These are phyloP conservation scores for Octonoba sinensis DNA, from an alignment of 2,888 invertebrate species.

Conservation along the genomic window DNA sequence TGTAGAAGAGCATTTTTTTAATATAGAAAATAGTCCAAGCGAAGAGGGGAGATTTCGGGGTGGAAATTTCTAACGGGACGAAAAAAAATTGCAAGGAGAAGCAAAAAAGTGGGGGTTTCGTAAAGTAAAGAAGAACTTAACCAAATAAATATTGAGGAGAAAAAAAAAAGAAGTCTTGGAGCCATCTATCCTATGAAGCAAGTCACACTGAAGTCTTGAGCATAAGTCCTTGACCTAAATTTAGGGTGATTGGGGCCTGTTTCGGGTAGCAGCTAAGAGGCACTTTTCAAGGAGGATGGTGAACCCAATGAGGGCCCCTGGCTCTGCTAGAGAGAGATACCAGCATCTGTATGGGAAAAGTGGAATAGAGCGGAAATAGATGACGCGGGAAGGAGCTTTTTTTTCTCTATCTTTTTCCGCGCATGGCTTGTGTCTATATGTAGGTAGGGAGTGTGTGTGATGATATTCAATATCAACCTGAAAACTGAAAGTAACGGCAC, in stretches of 20 bases:
- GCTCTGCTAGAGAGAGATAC: constrained; percentile 11
- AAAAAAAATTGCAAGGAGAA: constrained; percentile 25
- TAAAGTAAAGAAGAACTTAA: background rate
- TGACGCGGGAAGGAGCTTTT: background rate
- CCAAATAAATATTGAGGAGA: constrained; percentile 27
- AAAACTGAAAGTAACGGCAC: constrained; percentile 8
- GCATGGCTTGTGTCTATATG: constrained; percentile 36
- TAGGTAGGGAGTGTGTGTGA: constrained; percentile 44
- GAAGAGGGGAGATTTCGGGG: constrained; percentile 40
- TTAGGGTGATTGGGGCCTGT: constrained; percentile 36
- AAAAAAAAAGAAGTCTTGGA: background rate
- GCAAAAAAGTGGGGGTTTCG: constrained; percentile 23
- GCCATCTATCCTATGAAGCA: constrained; percentile 56
- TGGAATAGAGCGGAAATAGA: constrained; percentile 30
- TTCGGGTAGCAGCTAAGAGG: constrained; percentile 40
- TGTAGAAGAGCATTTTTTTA: constrained; percentile 46
- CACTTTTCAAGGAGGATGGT: constrained; percentile 48
- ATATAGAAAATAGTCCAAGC: constrained; percentile 11
- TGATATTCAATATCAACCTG: constrained; percentile 53
- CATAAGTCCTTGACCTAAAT: constrained; percentile 61
- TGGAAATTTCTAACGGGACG: constrained; percentile 32
- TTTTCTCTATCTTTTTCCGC: constrained; percentile 8
- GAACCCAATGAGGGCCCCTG: constrained; percentile 50
- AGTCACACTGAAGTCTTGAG: constrained; percentile 53
- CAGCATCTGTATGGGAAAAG: constrained; percentile 50